Percentiles rank a stretch among this genome's conserved stretches.
Conservation (phyloP, 2,797 vertebrate species). For the Bufotes viridis region DNA sequence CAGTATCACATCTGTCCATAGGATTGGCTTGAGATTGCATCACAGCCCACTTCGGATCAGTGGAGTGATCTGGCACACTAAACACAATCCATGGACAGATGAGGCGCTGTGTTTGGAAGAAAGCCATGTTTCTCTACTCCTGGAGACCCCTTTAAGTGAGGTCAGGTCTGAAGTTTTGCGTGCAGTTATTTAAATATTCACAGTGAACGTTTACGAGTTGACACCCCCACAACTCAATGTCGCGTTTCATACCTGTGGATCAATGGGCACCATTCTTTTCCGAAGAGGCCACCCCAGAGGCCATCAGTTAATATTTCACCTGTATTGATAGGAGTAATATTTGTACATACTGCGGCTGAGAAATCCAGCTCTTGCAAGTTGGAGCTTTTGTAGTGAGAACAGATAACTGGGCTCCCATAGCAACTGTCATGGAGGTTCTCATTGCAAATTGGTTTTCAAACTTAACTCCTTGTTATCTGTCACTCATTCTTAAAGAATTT, state of each 20-base stretch:
- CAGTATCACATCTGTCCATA: too few relatives aligned
- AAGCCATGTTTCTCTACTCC: too few relatives aligned
- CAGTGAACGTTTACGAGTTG: background rate
- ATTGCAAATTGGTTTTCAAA: background rate
- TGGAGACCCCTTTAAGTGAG: too few relatives aligned
- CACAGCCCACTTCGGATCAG: too few relatives aligned
- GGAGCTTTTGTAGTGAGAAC: background rate
- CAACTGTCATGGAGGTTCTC: background rate
- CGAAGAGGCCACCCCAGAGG: background rate
- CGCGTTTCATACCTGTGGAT: background rate
- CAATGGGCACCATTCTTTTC: conserved; percentile 2
- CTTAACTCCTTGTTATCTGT: too few relatives aligned
- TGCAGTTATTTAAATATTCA: background rate
- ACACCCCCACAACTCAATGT: background rate
- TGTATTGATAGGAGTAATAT: background rate
- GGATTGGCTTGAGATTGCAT: too few relatives aligned
- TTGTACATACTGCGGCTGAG: background rate
- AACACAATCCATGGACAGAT: too few relatives aligned
- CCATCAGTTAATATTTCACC: background rate
- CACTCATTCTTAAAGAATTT: too few relatives aligned
- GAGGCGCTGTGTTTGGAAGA: too few relatives aligned
- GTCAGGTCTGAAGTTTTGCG: too few relatives aligned
- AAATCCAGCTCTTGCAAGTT: background rate
- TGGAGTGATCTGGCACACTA: too few relatives aligned
- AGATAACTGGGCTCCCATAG: background rate